Conservation (phyloP, 2,113 vertebrate species). For the Oreochromis spilurus region DNA sequence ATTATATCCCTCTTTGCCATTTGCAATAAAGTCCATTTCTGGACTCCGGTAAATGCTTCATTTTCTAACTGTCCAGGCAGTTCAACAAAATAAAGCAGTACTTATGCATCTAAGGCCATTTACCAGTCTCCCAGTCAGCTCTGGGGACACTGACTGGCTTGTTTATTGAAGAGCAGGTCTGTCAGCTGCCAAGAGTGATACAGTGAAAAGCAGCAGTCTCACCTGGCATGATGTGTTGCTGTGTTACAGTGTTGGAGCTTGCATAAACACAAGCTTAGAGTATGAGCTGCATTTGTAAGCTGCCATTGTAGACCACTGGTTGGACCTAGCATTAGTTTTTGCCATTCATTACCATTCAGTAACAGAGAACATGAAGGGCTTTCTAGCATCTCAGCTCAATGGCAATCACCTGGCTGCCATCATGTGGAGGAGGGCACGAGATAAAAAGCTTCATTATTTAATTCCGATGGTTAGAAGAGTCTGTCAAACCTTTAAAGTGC, state of each 20-base stretch:
- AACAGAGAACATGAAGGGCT: not conserved
- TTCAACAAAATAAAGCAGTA: slow-evolving; percentile 13
- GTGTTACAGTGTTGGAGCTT: not conserved
- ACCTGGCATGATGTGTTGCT: not conserved
- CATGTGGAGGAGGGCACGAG: not conserved
- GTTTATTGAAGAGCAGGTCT: not conserved
- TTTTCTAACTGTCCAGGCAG: not conserved
- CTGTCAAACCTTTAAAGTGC: not conserved
- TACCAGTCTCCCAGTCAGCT: not conserved
- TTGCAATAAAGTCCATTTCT: not conserved
- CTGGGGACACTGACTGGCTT: not conserved
- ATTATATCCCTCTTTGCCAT: not conserved
- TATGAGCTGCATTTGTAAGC: not conserved
- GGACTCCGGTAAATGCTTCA: not conserved
- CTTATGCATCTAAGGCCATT: slow-evolving; percentile 1
- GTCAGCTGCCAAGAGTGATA: slow-evolving; percentile 4
- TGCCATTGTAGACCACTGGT: not conserved
- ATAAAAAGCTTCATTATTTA: not conserved
- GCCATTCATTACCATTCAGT: not conserved
- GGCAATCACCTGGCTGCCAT: not conserved
- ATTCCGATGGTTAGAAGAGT: not conserved
- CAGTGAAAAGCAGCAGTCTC: slow-evolving; percentile 3
- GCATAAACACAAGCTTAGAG: not conserved
- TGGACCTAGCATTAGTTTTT: not conserved
- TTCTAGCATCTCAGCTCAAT: not conserved